A percentile compares a stretch with the other conserved stretches of the same genome.
Evolutionary conservation across 1,140 invertebrate species (phyloP).

Genomic region (Polypedilum vanderplanki): DNA sequence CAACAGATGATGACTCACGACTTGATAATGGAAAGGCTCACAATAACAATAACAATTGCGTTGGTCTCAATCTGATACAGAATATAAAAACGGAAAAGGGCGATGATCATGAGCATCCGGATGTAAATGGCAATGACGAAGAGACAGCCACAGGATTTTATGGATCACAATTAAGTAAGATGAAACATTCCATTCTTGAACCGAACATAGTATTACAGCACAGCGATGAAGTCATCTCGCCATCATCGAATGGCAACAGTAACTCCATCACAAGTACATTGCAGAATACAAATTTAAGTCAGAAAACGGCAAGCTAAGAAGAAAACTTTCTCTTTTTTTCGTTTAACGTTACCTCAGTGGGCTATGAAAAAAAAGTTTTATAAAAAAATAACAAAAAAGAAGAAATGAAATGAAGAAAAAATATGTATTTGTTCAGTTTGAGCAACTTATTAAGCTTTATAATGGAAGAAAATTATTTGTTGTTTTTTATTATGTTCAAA

Average conservation of each 20-base stretch:
- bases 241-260: background rate
- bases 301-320: constrained; percentile 26
- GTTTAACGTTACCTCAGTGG: constrained; percentile 27
- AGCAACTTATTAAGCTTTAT: constrained; percentile 18
- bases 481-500: constrained; percentile 7
- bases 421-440: constrained; percentile 7
- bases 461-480: constrained; percentile 6
- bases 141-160: constrained; percentile 1
- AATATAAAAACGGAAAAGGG: constrained; percentile 16
- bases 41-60: background rate
- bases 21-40: background rate
- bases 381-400: background rate
- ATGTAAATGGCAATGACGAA: background rate
- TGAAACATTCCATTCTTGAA: constrained; percentile 26
- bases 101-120: background rate
- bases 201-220: constrained; percentile 26
- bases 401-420: constrained; percentile 3
- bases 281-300: constrained; percentile 13
- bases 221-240: background rate
- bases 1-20: background rate
- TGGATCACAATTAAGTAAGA: constrained; percentile 17
- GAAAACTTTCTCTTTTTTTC: constrained; percentile 25
- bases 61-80: constrained; percentile 16
- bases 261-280: constrained; percentile 18
- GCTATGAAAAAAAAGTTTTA: background rate